Evolutionary conservation across 1,140 invertebrate species (phyloP).

Genomic region (Caenorhabditis brenneri): DNA sequence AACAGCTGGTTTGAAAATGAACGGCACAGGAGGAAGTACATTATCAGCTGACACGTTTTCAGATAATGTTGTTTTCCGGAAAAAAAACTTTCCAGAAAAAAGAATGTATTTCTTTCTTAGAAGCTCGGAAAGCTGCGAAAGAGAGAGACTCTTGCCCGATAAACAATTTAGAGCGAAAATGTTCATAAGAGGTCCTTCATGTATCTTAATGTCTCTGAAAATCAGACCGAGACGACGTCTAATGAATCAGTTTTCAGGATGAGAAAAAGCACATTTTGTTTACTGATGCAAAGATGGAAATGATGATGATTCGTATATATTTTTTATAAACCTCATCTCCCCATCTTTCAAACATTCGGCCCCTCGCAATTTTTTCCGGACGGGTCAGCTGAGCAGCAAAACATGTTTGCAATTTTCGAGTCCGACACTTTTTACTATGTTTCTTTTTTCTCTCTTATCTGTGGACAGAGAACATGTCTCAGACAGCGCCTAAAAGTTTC

Average conservation of each 20-base stretch:
- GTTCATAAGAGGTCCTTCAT: neutral
- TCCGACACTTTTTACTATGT: neutral
- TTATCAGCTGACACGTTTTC: neutral
- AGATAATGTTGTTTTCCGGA: no score
- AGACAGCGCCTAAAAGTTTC: conserved; percentile 39
- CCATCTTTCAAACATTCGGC: neutral
- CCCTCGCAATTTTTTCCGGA: neutral
- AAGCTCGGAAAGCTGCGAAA: no score
- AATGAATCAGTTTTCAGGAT: neutral
- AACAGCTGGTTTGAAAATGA: neutral
- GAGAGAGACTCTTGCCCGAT: neutral
- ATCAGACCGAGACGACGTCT: neutral
- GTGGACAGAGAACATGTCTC: conserved; percentile 18
- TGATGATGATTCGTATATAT: conserved; percentile 41
- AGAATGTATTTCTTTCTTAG: no score
- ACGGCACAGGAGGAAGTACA: neutral
- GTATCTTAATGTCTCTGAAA: neutral
- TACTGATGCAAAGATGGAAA: conserved; percentile 13
- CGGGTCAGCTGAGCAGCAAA: conserved; percentile 39
- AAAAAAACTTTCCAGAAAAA: no score
- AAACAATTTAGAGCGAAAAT: conserved; percentile 1
- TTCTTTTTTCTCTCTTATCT: neutral
- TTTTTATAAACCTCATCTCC: neutral
- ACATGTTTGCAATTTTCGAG: conserved; percentile 34
- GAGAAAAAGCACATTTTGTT: neutral